phyloP scores from a whole-genome alignment of 1,140 invertebrate species.

The Luehdorfia chinensis region DNA sequence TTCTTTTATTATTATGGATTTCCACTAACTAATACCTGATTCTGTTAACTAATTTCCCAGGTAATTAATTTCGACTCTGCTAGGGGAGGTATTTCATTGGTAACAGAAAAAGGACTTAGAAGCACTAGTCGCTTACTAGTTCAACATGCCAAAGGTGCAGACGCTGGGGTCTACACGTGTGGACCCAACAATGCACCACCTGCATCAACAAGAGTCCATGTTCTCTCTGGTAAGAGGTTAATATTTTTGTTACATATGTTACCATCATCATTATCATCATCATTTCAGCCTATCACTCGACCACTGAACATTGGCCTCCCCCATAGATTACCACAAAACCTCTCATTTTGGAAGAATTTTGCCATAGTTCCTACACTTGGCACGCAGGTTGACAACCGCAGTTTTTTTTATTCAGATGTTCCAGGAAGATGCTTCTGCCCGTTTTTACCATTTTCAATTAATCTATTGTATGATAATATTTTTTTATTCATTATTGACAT shows the following conservation, averaged over 20 bases:
- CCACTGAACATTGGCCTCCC: too few relatives aligned
- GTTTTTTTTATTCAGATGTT: too few relatives aligned
- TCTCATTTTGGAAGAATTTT: too few relatives aligned
- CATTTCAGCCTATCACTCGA: too few relatives aligned
- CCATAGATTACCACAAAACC: too few relatives aligned
- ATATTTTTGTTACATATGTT: not conserved
- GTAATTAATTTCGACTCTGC: conserved; percentile 89
- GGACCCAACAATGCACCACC: conserved; percentile 88
- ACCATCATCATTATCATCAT: too few relatives aligned
- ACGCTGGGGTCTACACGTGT: conserved; percentile 87
- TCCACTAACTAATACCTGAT: too few relatives aligned
- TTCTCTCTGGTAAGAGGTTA: conserved; percentile 85
- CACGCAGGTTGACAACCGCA: too few relatives aligned
- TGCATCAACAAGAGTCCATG: conserved; percentile 86
- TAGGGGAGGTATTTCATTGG: conserved; percentile 85
- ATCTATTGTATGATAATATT: not conserved
- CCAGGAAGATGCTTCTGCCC: too few relatives aligned
- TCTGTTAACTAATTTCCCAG: conserved; percentile 61
- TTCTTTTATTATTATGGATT: too few relatives aligned
- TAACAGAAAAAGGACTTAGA: conserved; percentile 87
- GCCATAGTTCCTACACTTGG: too few relatives aligned
- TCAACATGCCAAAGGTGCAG: conserved; percentile 84
- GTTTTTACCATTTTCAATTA: conserved; percentile 1
- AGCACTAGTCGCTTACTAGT: conserved; percentile 89
- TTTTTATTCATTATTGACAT: too few relatives aligned